Evolutionary conservation across 2,797 vertebrate genomes (phyloP).

Genomic region (Cyprinodon diabolis): DNA sequence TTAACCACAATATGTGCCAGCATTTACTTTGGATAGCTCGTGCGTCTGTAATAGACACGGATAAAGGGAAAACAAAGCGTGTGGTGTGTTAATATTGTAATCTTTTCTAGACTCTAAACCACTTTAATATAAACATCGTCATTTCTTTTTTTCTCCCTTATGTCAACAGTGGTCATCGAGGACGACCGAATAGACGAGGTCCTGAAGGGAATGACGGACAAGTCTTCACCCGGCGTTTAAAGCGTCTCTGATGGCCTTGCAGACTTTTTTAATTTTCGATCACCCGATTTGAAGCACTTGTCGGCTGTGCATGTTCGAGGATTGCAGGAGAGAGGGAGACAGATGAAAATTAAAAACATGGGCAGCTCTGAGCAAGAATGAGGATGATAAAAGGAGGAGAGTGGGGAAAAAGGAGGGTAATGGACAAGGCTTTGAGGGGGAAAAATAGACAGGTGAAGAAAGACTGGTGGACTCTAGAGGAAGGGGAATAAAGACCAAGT

Average conservation of each 20-base stretch:
- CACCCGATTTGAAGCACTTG: constrained; percentile 88
- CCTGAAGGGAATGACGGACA: constrained; percentile 97
- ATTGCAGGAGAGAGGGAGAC: constrained; percentile 66
- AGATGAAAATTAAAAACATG: constrained; percentile 31
- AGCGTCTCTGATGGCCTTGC: constrained; percentile 75
- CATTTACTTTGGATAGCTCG: constrained; percentile 7
- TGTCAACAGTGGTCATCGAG: constrained; percentile 94
- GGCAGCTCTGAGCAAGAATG: constrained; percentile 72
- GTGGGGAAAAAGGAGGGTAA: constrained; percentile 15
- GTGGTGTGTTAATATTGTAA: not conserved
- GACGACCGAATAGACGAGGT: constrained; percentile 99
- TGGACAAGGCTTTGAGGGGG: constrained; percentile 34
- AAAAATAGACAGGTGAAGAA: constrained; percentile 35
- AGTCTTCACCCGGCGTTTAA: constrained; percentile 97
- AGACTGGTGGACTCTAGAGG: constrained; percentile 56
- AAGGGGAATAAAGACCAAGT: constrained; percentile 68
- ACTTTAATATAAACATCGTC: constrained; percentile 37
- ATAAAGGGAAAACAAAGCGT: constrained; percentile 7
- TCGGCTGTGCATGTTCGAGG: constrained; percentile 91
- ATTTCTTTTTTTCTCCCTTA: constrained; percentile 17
- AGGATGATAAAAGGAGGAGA: constrained; percentile 44
- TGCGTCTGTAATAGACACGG: not conserved
- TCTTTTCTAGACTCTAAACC: not conserved
- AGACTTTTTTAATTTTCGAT: constrained; percentile 86
- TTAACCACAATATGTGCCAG: constrained; percentile 2